Evolutionary conservation across 2,888 invertebrate species (phyloP).

Genomic region (Antitype chi): DNA sequence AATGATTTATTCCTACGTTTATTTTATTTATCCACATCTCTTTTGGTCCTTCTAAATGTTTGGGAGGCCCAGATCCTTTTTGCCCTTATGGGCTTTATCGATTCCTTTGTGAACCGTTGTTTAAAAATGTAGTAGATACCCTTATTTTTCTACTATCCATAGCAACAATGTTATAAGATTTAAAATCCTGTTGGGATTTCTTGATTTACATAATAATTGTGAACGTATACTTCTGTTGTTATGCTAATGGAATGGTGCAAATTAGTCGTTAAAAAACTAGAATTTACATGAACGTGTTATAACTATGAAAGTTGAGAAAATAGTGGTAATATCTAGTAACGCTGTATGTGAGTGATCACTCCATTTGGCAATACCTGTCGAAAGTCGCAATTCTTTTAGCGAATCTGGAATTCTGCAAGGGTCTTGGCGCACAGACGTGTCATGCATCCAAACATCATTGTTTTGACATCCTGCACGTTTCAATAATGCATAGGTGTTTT

Average conservation of each 20-base stretch:
- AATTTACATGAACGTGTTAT: slow-evolving; percentile 43
- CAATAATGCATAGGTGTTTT: slow-evolving; percentile 40
- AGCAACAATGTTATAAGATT: slow-evolving; percentile 9
- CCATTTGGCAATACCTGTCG: slow-evolving; percentile 16
- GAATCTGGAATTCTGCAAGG: slow-evolving; percentile 29
- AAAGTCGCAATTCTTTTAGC: slow-evolving; percentile 3
- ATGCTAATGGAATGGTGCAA: slow-evolving; percentile 32
- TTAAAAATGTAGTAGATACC: not conserved
- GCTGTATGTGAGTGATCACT: not conserved
- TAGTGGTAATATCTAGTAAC: not conserved
- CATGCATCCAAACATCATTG: slow-evolving; percentile 36
- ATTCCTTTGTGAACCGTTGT: slow-evolving; percentile 30
- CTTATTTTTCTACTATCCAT: not conserved
- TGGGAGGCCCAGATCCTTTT: slow-evolving; percentile 8
- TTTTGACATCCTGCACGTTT: slow-evolving; percentile 40
- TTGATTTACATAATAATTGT: slow-evolving; percentile 13
- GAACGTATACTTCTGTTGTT: slow-evolving; percentile 7
- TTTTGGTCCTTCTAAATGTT: slow-evolving; percentile 5
- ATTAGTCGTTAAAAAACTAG: slow-evolving; percentile 22
- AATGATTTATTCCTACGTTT: slow-evolving; percentile 12
- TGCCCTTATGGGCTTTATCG: slow-evolving; percentile 3
- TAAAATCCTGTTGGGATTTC: slow-evolving; percentile 3
- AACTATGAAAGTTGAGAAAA: slow-evolving; percentile 37
- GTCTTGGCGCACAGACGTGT: slow-evolving; percentile 5
- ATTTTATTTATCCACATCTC: slow-evolving; percentile 7